These are phyloP conservation scores for Nestor notabilis DNA, from an alignment of 2,113 vertebrate genomes.

Conservation along the genomic window DNA sequence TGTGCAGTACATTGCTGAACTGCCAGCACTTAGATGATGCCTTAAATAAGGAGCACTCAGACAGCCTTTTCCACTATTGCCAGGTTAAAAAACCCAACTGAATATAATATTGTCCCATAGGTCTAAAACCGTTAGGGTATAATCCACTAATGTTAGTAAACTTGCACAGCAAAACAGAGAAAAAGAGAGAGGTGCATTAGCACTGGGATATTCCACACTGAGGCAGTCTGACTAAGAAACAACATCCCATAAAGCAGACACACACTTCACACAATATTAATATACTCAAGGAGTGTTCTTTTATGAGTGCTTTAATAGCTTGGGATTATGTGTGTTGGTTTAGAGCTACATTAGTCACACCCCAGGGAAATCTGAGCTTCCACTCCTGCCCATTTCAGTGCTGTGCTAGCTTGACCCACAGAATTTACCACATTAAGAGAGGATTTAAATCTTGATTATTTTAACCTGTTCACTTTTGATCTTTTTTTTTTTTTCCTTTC, in stretches of 20 bases:
- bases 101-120: background rate
- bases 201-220: background rate
- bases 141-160: background rate
- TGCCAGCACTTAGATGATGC: background rate
- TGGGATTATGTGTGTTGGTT: constrained; percentile 32
- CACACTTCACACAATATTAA: background rate
- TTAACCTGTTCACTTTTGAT: constrained; percentile 13
- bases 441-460: constrained; percentile 49
- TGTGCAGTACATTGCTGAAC: background rate
- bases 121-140: background rate
- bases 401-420: background rate
- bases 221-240: background rate
- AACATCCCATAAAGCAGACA: background rate
- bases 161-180: background rate
- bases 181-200: background rate
- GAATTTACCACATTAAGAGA: constrained; percentile 38
- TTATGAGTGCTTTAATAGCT: constrained; percentile 44
- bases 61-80: background rate
- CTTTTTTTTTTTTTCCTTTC: background rate
- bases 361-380: constrained; percentile 37
- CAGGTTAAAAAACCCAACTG: background rate
- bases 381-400: background rate
- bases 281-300: constrained; percentile 16
- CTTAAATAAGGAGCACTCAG: background rate
- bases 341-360: constrained; percentile 49